Evolutionary conservation across 2,113 vertebrate species (phyloP).

Genomic region (Anguilla japonica): DNA sequence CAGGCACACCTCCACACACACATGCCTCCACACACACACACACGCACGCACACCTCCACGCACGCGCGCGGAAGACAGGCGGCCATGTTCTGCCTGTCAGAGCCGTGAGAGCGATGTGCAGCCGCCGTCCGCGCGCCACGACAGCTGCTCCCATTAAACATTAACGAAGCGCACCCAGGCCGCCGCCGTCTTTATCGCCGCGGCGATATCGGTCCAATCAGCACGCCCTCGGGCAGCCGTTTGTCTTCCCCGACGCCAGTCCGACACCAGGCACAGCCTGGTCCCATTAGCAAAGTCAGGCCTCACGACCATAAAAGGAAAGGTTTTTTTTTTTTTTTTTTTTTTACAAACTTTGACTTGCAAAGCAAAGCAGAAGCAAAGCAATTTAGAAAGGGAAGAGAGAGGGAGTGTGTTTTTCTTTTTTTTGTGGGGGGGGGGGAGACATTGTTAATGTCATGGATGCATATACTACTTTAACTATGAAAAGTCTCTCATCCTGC

Average conservation of each 20-base stretch:
- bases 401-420: too few relatives aligned
- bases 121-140: not conserved
- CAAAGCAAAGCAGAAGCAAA: too few relatives aligned
- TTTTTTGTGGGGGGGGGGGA: too few relatives aligned
- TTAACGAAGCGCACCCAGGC: not conserved
- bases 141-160: not conserved
- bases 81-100: not conserved
- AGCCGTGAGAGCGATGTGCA: not conserved
- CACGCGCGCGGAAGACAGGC: constrained; percentile 4
- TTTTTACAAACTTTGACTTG: not conserved
- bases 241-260: not conserved
- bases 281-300: too few relatives aligned
- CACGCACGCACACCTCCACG: not conserved
- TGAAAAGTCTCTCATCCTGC: too few relatives aligned
- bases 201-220: not conserved
- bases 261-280: not conserved
- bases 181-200: not conserved
- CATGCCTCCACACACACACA: not conserved
- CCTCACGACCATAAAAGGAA: not conserved
- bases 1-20: not conserved
- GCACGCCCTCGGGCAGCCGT: not conserved
- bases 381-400: constrained; percentile 30
- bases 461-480: too few relatives aligned
- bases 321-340: not conserved
- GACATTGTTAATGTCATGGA: too few relatives aligned